Conservation (phyloP, 2,888 invertebrate species). For the Choristoneura rosaceana region DNA sequence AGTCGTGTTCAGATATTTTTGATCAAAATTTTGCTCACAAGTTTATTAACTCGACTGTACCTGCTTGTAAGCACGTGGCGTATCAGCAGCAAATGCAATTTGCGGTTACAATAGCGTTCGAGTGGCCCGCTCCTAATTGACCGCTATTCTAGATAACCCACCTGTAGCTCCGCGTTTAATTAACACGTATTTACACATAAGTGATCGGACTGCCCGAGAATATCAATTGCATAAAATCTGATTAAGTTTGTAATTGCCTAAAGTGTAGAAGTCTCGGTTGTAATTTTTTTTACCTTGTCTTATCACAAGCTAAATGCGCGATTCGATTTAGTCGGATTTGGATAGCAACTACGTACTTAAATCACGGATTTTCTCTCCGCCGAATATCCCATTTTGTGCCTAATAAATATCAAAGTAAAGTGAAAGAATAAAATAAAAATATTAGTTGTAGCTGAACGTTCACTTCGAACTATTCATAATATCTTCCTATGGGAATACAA, state of each 20-base stretch:
- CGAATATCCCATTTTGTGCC: neutral
- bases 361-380: too few species aligned
- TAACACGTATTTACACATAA: slow-evolving; percentile 22
- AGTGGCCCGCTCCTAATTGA: slow-evolving; percentile 28
- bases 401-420: neutral
- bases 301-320: too few species aligned
- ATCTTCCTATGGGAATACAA: too few species aligned
- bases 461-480: too few species aligned
- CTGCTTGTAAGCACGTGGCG: slow-evolving; percentile 1
- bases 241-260: neutral
- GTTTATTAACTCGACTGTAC: too few species aligned
- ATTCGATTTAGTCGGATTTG: too few species aligned
- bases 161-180: slow-evolving; percentile 26
- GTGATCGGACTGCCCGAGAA: neutral
- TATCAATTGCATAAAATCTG: neutral
- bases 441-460: too few species aligned
- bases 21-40: too few species aligned
- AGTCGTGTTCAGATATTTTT: too few species aligned
- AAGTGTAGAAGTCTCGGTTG: neutral
- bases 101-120: slow-evolving; percentile 32
- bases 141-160: slow-evolving; percentile 29
- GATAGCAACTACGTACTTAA: too few species aligned
- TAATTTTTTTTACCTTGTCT: neutral
- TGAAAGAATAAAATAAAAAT: too few species aligned
- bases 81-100: slow-evolving; percentile 34